Conservation (phyloP, 2,113 vertebrate species). For the Leucopternis melanops region DNA sequence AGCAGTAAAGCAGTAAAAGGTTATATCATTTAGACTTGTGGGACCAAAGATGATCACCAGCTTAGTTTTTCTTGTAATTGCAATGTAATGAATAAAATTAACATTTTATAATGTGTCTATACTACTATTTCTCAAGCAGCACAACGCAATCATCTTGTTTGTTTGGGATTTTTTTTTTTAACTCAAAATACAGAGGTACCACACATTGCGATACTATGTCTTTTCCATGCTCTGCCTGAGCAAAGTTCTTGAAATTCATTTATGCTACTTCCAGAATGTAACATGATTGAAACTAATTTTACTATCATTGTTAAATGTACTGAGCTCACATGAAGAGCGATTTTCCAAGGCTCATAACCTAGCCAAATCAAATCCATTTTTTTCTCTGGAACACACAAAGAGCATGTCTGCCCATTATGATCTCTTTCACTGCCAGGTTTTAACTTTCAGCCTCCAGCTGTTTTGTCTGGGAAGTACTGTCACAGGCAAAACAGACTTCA, state of each 20-base stretch:
- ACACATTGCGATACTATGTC: neutral
- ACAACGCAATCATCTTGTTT: neutral
- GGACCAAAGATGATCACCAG: neutral
- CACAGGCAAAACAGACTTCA: too few species aligned
- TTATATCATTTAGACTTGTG: neutral
- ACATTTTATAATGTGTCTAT: neutral
- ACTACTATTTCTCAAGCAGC: neutral
- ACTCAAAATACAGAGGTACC: neutral
- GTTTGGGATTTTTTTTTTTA: neutral
- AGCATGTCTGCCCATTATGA: neutral
- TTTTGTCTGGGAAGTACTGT: too few species aligned
- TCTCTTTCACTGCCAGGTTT: neutral
- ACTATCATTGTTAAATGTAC: neutral
- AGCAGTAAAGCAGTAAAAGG: neutral
- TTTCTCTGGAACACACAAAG: neutral
- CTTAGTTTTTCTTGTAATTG: neutral
- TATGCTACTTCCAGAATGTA: neutral
- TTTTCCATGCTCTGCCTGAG: neutral
- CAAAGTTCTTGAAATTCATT: neutral
- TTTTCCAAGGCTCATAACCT: conserved; percentile 10
- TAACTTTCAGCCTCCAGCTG: conserved; percentile 12
- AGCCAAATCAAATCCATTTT: neutral
- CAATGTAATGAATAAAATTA: neutral
- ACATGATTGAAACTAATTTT: conserved; percentile 5
- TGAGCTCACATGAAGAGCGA: neutral